Evolutionary conservation across 2,113 vertebrate species (phyloP).

Genomic region (Dicerorhinus sumatrensis): DNA sequence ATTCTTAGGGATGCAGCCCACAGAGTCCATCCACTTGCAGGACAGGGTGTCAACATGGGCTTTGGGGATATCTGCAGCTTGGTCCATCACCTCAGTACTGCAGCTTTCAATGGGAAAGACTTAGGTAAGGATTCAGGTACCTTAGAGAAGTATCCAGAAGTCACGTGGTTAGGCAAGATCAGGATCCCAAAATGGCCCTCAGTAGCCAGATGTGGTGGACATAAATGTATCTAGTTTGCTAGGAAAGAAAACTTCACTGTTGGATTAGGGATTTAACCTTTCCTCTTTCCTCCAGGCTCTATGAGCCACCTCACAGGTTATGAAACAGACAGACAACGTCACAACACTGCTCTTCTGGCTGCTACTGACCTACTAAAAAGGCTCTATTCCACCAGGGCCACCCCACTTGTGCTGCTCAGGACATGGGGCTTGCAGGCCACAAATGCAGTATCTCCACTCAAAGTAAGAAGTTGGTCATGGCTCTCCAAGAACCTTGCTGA

Average conservation of each 20-base stretch:
- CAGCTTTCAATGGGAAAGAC: slow-evolving; percentile 95
- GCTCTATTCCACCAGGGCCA: slow-evolving; percentile 93
- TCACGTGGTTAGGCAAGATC: neutral
- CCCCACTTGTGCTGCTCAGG: slow-evolving; percentile 94
- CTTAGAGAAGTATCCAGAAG: neutral
- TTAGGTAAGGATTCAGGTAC: slow-evolving; percentile 91
- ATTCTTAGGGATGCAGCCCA: slow-evolving; percentile 95
- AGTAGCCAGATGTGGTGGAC: neutral
- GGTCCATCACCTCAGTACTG: slow-evolving; percentile 92
- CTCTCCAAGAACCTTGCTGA: neutral
- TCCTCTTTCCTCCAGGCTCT: slow-evolving; percentile 88
- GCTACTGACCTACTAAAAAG: slow-evolving; percentile 94
- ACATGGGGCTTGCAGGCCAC: slow-evolving; percentile 96
- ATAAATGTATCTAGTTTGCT: neutral
- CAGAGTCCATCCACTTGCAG: slow-evolving; percentile 97
- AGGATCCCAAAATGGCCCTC: neutral
- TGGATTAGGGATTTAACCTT: neutral
- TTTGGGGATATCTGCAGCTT: slow-evolving; percentile 96
- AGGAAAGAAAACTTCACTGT: neutral
- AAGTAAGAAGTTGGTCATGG: slow-evolving; percentile 87
- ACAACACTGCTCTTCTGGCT: slow-evolving; percentile 95
- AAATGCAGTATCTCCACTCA: slow-evolving; percentile 92
- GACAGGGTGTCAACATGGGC: slow-evolving; percentile 98
- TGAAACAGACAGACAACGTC: slow-evolving; percentile 95
- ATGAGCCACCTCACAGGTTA: slow-evolving; percentile 94